These are phyloP conservation scores for Spongilla lacustris DNA, from an alignment of 37 sponge, comb jelly and placozoan genomes.

Conservation along the genomic window DNA sequence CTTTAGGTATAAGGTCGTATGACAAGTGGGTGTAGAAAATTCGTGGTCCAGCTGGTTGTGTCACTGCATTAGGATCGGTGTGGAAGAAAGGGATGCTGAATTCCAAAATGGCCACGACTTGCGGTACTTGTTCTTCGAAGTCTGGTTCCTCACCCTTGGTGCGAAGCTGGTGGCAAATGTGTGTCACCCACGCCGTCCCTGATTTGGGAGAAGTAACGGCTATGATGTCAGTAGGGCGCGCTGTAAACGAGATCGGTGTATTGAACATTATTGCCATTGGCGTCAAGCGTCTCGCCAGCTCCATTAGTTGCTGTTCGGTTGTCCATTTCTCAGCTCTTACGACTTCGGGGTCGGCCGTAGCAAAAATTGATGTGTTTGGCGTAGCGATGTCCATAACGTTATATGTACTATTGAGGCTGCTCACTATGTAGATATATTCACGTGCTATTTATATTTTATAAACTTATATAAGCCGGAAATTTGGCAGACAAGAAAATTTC, in stretches of 20 bases:
- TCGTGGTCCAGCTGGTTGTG: slow-evolving; percentile 5
- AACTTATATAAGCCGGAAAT: too few relatives aligned
- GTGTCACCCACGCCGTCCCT: background rate
- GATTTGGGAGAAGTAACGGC: background rate
- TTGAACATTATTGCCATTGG: background rate
- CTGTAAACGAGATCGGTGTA: background rate
- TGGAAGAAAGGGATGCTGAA: background rate
- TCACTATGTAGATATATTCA: too few relatives aligned
- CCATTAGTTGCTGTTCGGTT: background rate
- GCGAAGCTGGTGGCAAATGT: slow-evolving; percentile 3
- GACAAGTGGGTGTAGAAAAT: slow-evolving; percentile 14
- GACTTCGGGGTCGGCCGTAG: too few relatives aligned
- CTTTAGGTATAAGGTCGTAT: slow-evolving; percentile 9
- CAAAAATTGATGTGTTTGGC: too few relatives aligned
- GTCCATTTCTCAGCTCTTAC: background rate
- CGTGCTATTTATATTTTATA: too few relatives aligned
- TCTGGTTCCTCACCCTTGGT: background rate
- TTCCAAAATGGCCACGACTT: background rate
- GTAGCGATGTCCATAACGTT: too few relatives aligned
- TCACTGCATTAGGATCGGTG: background rate
- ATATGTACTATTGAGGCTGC: too few relatives aligned
- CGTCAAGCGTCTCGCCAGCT: background rate
- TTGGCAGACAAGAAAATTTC: too few relatives aligned
- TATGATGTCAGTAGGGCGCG: background rate
- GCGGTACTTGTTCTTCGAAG: background rate